Percentiles rank a stretch among this genome's conserved stretches.
Evolutionary conservation across 2,113 vertebrate species (phyloP).

Genomic region (Pyxicephalus adspersus): DNA sequence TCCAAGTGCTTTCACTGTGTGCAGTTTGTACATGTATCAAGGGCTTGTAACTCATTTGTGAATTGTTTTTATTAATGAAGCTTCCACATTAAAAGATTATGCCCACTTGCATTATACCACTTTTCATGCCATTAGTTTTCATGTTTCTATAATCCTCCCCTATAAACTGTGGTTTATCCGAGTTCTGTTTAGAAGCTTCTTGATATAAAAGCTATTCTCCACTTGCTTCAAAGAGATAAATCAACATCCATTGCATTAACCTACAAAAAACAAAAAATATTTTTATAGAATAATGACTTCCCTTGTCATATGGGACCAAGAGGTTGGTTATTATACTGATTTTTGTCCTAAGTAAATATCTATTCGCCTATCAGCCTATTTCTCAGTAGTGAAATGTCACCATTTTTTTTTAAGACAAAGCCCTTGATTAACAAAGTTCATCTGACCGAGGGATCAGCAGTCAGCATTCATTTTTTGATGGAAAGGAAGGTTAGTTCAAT

Average conservation of each 20-base stretch:
- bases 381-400: constrained; percentile 42
- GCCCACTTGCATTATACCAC: no score
- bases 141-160: no score
- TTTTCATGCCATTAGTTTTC: no score
- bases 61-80: no score
- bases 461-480: constrained; percentile 33
- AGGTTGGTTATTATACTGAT: constrained; percentile 12
- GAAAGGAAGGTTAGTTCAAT: constrained; percentile 37
- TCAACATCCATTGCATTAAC: not conserved
- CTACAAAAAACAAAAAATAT: constrained; percentile 11
- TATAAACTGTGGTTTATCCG: no score
- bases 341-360: constrained; percentile 30
- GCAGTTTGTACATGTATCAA: no score
- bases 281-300: constrained; percentile 9
- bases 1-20: no score
- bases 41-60: no score
- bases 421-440: constrained; percentile 41
- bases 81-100: no score
- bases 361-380: constrained; percentile 26
- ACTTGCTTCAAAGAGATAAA: not conserved
- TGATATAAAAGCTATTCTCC: no score
- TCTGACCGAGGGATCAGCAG: constrained; percentile 19
- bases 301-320: not conserved
- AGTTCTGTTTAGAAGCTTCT: no score
- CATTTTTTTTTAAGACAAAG: constrained; percentile 8